phyloP scores from a whole-genome alignment of 2,888 invertebrate species.

The Nipponacmea schrenckii region DNA sequence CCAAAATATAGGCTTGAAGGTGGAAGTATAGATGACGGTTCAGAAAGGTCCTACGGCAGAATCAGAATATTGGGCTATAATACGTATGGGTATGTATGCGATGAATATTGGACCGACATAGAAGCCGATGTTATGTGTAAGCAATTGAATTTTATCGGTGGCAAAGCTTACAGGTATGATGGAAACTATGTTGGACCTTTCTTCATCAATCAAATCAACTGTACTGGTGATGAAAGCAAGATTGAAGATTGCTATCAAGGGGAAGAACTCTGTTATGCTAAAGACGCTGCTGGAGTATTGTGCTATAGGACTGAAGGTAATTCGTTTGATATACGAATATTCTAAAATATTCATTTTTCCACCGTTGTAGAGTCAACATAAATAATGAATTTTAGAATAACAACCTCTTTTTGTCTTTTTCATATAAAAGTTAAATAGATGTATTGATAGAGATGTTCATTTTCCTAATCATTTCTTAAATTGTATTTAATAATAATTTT shows the following conservation, averaged over 20 bases:
- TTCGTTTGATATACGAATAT: not conserved
- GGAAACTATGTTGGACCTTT: constrained; percentile 30
- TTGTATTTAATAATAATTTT: constrained; percentile 7
- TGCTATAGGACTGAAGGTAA: constrained; percentile 37
- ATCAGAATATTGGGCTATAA: constrained; percentile 15
- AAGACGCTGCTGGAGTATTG: constrained; percentile 35
- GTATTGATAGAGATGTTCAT: not conserved
- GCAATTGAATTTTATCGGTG: constrained; percentile 69
- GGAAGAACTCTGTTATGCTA: constrained; percentile 27
- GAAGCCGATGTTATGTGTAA: constrained; percentile 46
- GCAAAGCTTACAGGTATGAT: constrained; percentile 31
- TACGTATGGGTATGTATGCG: constrained; percentile 47
- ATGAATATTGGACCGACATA: constrained; percentile 43
- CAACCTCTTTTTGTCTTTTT: not conserved
- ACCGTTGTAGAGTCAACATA: not conserved
- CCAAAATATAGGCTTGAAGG: constrained; percentile 16
- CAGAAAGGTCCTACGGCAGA: constrained; percentile 8
- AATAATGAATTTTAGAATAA: not conserved
- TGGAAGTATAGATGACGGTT: not conserved
- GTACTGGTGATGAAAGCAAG: constrained; percentile 37
- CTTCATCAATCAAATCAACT: constrained; percentile 34
- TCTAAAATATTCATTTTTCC: not conserved
- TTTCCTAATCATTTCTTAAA: not conserved
- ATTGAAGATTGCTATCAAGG: constrained; percentile 32
- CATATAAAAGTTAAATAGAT: too few species aligned